Base-by-base conservation (phyloP, 2,797 vertebrate species). In the Nyctibius grandis region DNA sequence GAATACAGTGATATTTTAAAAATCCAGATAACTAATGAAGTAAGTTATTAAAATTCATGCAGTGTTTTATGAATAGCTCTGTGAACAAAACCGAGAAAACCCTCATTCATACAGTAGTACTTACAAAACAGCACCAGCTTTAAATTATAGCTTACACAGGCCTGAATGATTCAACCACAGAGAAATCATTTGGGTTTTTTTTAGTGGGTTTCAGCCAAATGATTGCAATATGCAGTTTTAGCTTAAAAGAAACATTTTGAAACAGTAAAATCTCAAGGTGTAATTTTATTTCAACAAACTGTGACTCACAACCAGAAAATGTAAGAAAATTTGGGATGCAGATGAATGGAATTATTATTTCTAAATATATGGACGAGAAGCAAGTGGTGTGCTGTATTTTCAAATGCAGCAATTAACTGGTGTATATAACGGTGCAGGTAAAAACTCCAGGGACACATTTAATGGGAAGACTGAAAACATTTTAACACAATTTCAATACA, bases 141-240 rank as follows among this genome's bases (percentile, higher is more conserved):
- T 90, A 94, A 96, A 91, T 90, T 83, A 92, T 23, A 93, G 89
- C 65, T 86, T 79, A 45, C 60, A 69, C 14, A 87, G 82, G 61
- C 38, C 65, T 86, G 48, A 93, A 83, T 83, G 77, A 94, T 47
- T 95, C 77, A 94, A 20, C 21, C 56, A 86, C 40, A 94, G 89
- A 89, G 33, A 80, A 93, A 82, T 88, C 25, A 60, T 47, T 50
- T 10, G 15, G 4, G 2, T 53, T 54, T 57, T 51, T 67, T 91
- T 82, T 18, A 84, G 59, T 10, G 29, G 42, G 67, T 51, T 95
- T 78, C 82, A 93, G 69, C 36, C 59, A 94, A 87, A 70, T 78
- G 61, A 65, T 16, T 84, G 56, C 51, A 96, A 88, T 29, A 40
- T 45, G 59, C 45, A 60, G 38, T 72, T 93, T 89, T 45, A 72